Percentiles rank a stretch among this genome's conserved stretches.
These are phyloP conservation scores for Maccullochella peelii DNA, from an alignment of 2,113 vertebrate genomes.

Conservation along the genomic window DNA sequence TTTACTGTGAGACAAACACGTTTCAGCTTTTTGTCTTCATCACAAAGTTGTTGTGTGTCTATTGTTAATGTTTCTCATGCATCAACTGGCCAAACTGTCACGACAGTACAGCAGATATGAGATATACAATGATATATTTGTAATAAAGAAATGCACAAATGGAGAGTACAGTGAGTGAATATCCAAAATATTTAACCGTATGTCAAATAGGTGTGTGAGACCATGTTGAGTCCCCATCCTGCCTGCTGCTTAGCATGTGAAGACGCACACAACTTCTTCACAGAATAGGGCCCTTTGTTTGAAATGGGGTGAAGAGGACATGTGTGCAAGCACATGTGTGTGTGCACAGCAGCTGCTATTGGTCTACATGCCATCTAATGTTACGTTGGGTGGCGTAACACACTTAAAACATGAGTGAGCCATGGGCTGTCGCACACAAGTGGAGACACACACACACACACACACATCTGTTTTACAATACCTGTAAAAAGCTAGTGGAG, in stretches of 20 bases:
- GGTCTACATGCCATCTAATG: constrained; percentile 52
- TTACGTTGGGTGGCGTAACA: constrained; percentile 60
- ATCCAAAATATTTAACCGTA: not conserved
- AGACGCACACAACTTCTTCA: constrained; percentile 20
- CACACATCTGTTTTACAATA: constrained; percentile 11
- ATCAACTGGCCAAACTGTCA: not conserved
- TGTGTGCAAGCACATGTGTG: constrained; percentile 1
- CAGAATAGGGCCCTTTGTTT: constrained; percentile 51
- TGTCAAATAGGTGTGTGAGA: not conserved
- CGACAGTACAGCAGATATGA: not conserved
- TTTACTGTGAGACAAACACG: not conserved
- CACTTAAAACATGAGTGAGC: constrained; percentile 35
- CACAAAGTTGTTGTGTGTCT: not conserved
- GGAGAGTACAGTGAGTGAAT: not conserved
- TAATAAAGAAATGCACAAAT: not conserved
- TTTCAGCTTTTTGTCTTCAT: not conserved
- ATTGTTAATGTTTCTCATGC: not conserved
- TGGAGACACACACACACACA: constrained; percentile 12
- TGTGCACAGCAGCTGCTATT: constrained; percentile 52
- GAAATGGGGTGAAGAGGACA: constrained; percentile 1
- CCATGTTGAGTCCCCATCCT: not conserved
- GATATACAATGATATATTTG: not conserved
- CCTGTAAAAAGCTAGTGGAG: not conserved
- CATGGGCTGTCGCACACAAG: constrained; percentile 27
- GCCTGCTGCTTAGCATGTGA: constrained; percentile 6